Percentiles rank a stretch among this genome's conserved stretches.
Evolutionary conservation across 2,888 invertebrate species (phyloP).

Genomic region (Diploptera punctata): DNA sequence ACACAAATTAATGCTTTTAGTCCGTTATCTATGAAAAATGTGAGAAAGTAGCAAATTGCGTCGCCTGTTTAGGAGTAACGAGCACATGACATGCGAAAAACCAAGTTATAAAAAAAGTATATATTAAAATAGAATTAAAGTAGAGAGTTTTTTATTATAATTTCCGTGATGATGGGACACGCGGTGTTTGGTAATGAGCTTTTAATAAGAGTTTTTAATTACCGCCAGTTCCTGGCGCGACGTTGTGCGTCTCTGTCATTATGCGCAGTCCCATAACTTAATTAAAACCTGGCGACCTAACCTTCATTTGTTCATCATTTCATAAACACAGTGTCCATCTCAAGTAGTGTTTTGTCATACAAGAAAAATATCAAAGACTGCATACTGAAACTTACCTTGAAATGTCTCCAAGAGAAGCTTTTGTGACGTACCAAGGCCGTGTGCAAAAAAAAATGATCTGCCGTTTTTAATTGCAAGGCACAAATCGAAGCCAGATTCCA

Average conservation of each 20-base stretch:
- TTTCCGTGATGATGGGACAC: background rate
- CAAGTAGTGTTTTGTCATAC: no score
- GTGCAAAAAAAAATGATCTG: no score
- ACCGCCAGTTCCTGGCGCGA: background rate
- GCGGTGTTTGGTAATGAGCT: background rate
- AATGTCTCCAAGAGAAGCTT: no score
- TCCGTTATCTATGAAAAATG: no score
- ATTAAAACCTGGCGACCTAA: background rate
- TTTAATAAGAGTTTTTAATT: slow-evolving; percentile 19
- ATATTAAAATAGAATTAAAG: slow-evolving; percentile 1
- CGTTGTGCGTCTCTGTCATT: background rate
- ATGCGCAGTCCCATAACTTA: background rate
- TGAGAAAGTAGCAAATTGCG: background rate
- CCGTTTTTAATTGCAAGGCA: no score
- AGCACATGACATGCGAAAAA: slow-evolving; percentile 1
- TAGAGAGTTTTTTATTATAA: background rate
- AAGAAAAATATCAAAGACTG: no score
- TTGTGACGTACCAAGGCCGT: no score
- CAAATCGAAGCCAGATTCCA: no score
- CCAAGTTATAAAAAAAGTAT: background rate
- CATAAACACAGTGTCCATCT: no score
- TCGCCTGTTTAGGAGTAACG: slow-evolving; percentile 12
- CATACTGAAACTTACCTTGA: no score
- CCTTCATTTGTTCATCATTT: no score
- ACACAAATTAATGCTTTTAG: no score